A percentile compares a stretch with the other conserved stretches of the same genome.
Conservation (phyloP, 2,113 vertebrate genomes). For the Brienomyrus brachyistius region DNA sequence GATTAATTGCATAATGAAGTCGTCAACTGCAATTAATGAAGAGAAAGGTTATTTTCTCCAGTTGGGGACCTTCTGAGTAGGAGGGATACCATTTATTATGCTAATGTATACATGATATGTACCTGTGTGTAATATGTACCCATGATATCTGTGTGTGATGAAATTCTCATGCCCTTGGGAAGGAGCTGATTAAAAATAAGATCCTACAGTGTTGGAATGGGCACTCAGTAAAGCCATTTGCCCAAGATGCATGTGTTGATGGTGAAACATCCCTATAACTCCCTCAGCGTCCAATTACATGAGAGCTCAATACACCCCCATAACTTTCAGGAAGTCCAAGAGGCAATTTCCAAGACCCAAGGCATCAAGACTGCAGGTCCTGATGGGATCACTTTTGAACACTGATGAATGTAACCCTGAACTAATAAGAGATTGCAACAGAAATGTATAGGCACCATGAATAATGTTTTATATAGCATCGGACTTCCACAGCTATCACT, state of each 20-base stretch:
- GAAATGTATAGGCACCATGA: not conserved
- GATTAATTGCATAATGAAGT: not conserved
- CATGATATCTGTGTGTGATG: too few species aligned
- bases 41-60: not conserved
- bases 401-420: not conserved
- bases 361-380: not conserved
- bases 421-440: not conserved
- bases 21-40: not conserved
- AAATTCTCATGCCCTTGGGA: too few species aligned
- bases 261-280: not conserved
- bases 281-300: conserved; percentile 7
- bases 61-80: not conserved
- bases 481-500: not conserved
- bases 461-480: not conserved
- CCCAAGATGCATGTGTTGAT: not conserved
- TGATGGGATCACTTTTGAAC: conserved; percentile 5
- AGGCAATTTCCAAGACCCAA: not conserved
- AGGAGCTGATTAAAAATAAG: not conserved
- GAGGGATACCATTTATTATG: not conserved
- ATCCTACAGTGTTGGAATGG: not conserved
- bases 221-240: not conserved
- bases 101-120: not conserved
- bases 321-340: conserved; percentile 8
- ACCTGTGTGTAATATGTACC: too few species aligned
- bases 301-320: not conserved